Conservation (phyloP, 2,113 vertebrate genomes). For the Chamaetylas fuelleborni region DNA sequence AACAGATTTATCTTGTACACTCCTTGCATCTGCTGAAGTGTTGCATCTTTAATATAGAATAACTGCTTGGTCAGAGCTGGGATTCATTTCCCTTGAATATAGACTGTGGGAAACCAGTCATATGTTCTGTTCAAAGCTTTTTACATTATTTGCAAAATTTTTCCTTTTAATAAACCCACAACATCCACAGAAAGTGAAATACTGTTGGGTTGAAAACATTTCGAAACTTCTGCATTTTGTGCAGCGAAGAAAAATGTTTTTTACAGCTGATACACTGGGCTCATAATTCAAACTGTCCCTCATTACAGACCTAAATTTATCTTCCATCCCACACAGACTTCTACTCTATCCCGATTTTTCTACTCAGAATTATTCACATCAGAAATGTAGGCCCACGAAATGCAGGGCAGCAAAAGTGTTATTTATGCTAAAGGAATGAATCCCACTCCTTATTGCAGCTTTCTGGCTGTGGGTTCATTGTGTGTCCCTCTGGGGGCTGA, state of each 20-base stretch:
- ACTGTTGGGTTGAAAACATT: not conserved
- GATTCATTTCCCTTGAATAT: not conserved
- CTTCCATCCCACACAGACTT: conserved; percentile 46
- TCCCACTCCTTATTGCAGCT: conserved; percentile 28
- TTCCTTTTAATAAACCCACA: not conserved
- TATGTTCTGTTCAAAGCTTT: not conserved
- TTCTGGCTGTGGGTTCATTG: conserved; percentile 1
- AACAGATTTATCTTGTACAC: not conserved
- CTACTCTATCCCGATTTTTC: conserved; percentile 24
- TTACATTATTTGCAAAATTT: not conserved
- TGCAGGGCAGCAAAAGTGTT: conserved; percentile 8
- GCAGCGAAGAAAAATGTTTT: not conserved
- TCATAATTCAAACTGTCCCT: conserved; percentile 41
- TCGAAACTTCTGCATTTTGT: conserved; percentile 42
- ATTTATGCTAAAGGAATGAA: conserved; percentile 41
- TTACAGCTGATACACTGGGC: not conserved
- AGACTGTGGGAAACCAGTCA: not conserved
- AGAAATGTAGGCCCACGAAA: conserved; percentile 36
- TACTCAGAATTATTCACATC: conserved; percentile 47
- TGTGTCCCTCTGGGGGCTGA: conserved; percentile 1
- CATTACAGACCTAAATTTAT: conserved; percentile 60
- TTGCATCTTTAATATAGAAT: not conserved
- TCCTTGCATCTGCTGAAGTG: not conserved
- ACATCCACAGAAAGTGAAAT: not conserved
- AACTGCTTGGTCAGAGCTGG: not conserved